These are phyloP conservation scores for Hemibagrus wyckioides DNA, from an alignment of 2,113 vertebrate genomes.

Conservation along the genomic window DNA sequence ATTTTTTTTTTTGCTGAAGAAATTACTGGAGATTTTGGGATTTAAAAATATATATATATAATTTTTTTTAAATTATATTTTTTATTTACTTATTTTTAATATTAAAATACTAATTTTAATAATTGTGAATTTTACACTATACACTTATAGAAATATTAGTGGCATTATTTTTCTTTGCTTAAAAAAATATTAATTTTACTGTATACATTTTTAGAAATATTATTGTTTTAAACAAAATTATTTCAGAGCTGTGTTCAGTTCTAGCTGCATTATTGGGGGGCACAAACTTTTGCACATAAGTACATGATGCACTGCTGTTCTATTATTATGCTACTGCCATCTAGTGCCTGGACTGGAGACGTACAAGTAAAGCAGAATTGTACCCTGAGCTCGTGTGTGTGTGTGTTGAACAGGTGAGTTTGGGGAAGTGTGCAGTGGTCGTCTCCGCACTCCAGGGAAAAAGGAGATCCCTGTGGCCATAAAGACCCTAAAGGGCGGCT, in stretches of 20 bases:
- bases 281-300: background rate
- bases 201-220: background rate
- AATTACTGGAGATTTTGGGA: background rate
- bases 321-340: slow-evolving; percentile 49
- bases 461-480: slow-evolving; percentile 93
- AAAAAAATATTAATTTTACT: background rate
- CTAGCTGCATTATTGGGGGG: background rate
- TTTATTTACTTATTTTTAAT: background rate
- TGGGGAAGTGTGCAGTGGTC: slow-evolving; percentile 95
- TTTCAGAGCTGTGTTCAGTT: background rate
- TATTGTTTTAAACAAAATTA: background rate
- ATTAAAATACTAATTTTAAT: too few relatives aligned
- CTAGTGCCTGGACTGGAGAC: slow-evolving; percentile 55
- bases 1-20: too few relatives aligned
- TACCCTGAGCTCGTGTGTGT: background rate
- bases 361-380: background rate
- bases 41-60: background rate
- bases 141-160: background rate
- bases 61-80: background rate
- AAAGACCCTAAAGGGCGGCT: slow-evolving; percentile 94
- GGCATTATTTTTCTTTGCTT: too few relatives aligned
- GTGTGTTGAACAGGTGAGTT: slow-evolving; percentile 86
- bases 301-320: background rate
- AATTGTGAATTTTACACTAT: too few relatives aligned
- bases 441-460: slow-evolving; percentile 87